Evolutionary conservation across 2,797 vertebrate species (phyloP).

Genomic region (Denticeps clupeoides): DNA sequence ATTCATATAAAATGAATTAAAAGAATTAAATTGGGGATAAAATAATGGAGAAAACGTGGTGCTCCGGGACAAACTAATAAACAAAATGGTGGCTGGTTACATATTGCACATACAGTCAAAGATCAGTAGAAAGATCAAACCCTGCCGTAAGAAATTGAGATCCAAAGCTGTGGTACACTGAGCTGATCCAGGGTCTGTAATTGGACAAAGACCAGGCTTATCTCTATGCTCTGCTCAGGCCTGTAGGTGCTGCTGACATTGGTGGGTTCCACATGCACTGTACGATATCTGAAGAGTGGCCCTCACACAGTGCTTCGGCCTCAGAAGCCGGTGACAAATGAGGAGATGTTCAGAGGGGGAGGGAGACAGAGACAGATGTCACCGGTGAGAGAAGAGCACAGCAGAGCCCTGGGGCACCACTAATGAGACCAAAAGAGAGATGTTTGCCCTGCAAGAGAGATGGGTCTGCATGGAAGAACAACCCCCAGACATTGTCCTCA

Average conservation of each 20-base stretch:
- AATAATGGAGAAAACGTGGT: too few species aligned
- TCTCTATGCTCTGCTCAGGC: neutral
- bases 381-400: too few species aligned
- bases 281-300: too few species aligned
- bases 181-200: neutral
- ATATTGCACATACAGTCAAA: neutral
- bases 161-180: neutral
- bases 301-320: too few species aligned
- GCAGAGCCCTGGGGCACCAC: neutral
- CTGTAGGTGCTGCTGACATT: neutral
- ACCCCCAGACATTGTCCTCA: conserved; percentile 4
- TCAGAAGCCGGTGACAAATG: conserved; percentile 16
- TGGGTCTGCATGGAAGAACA: conserved; percentile 7
- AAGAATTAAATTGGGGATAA: too few species aligned
- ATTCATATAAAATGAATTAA: too few species aligned
- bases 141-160: neutral
- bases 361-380: conserved; percentile 7
- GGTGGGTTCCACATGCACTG: too few species aligned
- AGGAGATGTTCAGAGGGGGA: conserved; percentile 13
- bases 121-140: too few species aligned
- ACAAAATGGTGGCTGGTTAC: neutral
- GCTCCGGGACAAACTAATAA: neutral
- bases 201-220: conserved; percentile 8
- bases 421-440: conserved; percentile 6
- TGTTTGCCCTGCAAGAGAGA: conserved; percentile 7